Conservation (phyloP, 2,113 vertebrate genomes). For the Poeciliopsis turrubarensis region DNA sequence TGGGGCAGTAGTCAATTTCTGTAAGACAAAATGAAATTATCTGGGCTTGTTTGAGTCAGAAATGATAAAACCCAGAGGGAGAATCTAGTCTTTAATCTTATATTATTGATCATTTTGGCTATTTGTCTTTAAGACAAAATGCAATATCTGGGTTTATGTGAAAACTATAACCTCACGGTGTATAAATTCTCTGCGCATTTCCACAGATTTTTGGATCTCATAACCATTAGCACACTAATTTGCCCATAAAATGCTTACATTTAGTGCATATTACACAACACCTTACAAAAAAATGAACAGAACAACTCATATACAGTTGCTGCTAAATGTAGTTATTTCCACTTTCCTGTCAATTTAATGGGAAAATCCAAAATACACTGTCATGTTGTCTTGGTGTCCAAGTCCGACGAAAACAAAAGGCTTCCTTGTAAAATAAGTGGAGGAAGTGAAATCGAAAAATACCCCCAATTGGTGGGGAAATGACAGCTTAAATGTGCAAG, state of each 20-base stretch:
- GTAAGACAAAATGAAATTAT: too few species aligned
- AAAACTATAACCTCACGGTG: too few species aligned
- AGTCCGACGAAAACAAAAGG: slow-evolving; percentile 36
- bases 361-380: slow-evolving; percentile 52
- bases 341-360: slow-evolving; percentile 29
- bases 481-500: slow-evolving; percentile 44
- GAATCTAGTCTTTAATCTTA: too few species aligned
- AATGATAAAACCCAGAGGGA: too few species aligned
- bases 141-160: too few species aligned
- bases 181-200: neutral
- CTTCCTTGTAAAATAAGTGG: slow-evolving; percentile 60
- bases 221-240: neutral
- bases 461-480: slow-evolving; percentile 39
- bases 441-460: slow-evolving; percentile 51
- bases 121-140: too few species aligned
- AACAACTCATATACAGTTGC: neutral
- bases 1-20: too few species aligned
- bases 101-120: too few species aligned
- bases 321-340: neutral
- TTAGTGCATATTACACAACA: neutral
- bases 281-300: neutral
- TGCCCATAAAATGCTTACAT: neutral
- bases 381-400: slow-evolving; percentile 14
- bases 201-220: neutral
- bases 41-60: too few species aligned